Base-by-base conservation (phyloP, 2,797 vertebrate genomes). In the Odontamblyopus lacepedii region DNA sequence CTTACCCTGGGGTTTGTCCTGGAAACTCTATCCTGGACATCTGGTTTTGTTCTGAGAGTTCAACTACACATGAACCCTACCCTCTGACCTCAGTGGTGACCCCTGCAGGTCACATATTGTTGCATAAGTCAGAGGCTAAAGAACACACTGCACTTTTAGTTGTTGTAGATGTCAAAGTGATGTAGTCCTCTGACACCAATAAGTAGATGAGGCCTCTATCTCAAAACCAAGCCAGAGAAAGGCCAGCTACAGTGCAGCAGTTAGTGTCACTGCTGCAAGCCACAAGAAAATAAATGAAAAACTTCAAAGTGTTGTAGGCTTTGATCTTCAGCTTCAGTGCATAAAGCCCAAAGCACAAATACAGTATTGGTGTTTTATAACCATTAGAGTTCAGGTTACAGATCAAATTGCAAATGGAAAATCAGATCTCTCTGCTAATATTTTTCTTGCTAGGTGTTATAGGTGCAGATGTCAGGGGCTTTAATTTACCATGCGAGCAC, bases 401-500 rank as follows among this genome's bases (percentile, higher is more conserved):
- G 27, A 63, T 63, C 18, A 35, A 61, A 61, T 38, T n/a, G 61
- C 32, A 38, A 35, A 63, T 63, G 32, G 2, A 63, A 38, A 63
- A 38, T 63, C 38, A 11, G 9, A 38, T 8, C 15, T 60, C 12
- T 30, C 57, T 60, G 15, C 55, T 59, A 59, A 32, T n/a, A 68
- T 69, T 38, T 44, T 60, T 59, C 35, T 18, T 27, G 13, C 29
- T 77, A 95, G 98, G 97, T 80, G 94, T 98, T 84, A 96, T 99
- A n/a, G 97, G 98, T 78, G 96, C 96, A 77, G 95, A 96, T 75
- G 95, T 98, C 64, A 94, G 83, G 80, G 97, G 96, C 72, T 90
- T 95, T 1, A 82, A 92, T 76, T 89, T 98, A 44, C 91, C 95
- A 0, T 97, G 96, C 85, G 96, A 98, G 83, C 88, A 93, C 68